phyloP scores from a whole-genome alignment of 2,888 invertebrate species.

The Pandemis cinnamomeana region DNA sequence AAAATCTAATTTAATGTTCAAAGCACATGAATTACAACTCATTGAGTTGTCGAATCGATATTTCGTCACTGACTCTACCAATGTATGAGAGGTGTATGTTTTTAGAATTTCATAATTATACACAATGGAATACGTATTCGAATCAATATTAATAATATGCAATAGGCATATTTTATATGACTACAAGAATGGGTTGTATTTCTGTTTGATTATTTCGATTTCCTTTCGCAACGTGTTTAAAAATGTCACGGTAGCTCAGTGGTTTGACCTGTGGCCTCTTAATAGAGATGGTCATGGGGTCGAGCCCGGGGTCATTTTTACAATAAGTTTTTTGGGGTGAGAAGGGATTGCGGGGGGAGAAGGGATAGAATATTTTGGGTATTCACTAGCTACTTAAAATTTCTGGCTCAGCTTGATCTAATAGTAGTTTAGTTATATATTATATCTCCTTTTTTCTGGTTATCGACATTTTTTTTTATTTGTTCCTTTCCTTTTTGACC shows the following conservation, averaged over 20 bases:
- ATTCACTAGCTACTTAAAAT: too few relatives aligned
- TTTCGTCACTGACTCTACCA: conserved; percentile 25
- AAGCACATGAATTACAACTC: background rate
- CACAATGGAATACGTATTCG: conserved; percentile 9
- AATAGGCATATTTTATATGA: conserved; percentile 5
- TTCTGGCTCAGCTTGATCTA: too few relatives aligned
- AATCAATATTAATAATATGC: conserved; percentile 20
- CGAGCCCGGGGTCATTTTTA: too few relatives aligned
- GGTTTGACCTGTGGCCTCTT: too few relatives aligned
- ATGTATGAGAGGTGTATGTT: conserved; percentile 6
- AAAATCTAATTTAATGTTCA: background rate
- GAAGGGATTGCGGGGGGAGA: too few relatives aligned
- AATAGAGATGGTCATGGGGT: too few relatives aligned
- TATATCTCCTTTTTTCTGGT: too few relatives aligned
- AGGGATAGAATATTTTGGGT: too few relatives aligned
- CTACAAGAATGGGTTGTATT: background rate
- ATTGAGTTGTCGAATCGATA: conserved; percentile 1
- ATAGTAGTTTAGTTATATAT: too few relatives aligned
- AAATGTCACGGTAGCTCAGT: background rate
- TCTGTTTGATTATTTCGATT: conserved; percentile 2
- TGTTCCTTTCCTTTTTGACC: too few relatives aligned
- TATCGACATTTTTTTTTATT: too few relatives aligned
- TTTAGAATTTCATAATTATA: conserved; percentile 11
- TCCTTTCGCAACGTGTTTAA: background rate
- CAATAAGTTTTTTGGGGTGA: too few relatives aligned